phyloP scores from a whole-genome alignment of 2,888 invertebrate species.

The Lacanobia wlatinum region DNA sequence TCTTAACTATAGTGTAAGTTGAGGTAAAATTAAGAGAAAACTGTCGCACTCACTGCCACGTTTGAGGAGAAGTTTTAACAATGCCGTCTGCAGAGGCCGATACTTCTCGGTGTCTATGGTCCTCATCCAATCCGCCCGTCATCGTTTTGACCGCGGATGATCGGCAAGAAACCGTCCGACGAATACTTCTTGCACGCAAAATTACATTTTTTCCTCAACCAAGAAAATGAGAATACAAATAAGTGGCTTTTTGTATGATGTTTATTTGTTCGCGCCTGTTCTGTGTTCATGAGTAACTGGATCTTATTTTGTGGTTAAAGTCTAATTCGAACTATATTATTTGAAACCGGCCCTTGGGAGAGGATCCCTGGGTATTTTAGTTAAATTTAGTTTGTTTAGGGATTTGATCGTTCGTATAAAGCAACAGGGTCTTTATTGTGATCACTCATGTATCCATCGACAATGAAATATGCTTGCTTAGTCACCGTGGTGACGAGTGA shows the following conservation, averaged over 20 bases:
- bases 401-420: too few species aligned
- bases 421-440: too few species aligned
- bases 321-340: not conserved
- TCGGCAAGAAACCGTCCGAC: constrained; percentile 64
- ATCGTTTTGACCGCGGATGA: constrained; percentile 68
- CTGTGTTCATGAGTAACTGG: constrained; percentile 38
- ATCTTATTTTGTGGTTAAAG: constrained; percentile 8
- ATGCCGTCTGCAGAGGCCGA: not conserved
- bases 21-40: too few species aligned
- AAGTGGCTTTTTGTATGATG: constrained; percentile 66
- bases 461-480: too few species aligned
- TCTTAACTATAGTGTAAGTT: too few species aligned
- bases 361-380: too few species aligned
- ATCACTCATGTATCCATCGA: too few species aligned
- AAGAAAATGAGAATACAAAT: constrained; percentile 68
- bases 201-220: constrained; percentile 67
- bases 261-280: constrained; percentile 57
- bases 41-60: too few species aligned
- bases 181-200: constrained; percentile 63
- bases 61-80: too few species aligned
- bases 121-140: constrained; percentile 52
- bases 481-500: constrained; percentile 10
- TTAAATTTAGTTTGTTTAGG: too few species aligned
- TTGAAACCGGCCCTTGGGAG: not conserved
- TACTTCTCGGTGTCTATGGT: constrained; percentile 17